These are phyloP conservation scores for Xenopus borealis DNA, from an alignment of 2,113 vertebrate species.

Conservation along the genomic window DNA sequence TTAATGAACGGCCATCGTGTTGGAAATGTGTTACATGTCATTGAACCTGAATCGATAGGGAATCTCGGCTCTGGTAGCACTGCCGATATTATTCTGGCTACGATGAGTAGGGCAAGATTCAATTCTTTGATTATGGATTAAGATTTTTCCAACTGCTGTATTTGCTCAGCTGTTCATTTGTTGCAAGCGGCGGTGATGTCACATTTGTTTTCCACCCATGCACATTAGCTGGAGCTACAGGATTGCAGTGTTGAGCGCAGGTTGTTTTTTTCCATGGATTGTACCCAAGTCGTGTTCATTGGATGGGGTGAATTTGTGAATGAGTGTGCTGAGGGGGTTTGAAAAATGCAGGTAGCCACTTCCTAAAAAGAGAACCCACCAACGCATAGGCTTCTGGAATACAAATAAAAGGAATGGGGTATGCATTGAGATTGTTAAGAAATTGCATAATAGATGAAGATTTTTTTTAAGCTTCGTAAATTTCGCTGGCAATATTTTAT, in stretches of 20 bases:
- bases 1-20: no score
- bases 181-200: slow-evolving; percentile 21
- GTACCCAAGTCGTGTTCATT: slow-evolving; percentile 30
- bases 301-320: slow-evolving; percentile 38
- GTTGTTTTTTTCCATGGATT: slow-evolving; percentile 17
- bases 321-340: not conserved
- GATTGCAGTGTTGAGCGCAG: slow-evolving; percentile 1
- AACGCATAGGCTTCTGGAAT: slow-evolving; percentile 18
- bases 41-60: no score
- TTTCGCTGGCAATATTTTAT: not conserved
- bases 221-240: slow-evolving; percentile 4
- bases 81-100: not conserved
- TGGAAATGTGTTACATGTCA: no score
- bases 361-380: slow-evolving; percentile 2
- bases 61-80: no score
- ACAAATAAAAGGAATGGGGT: not conserved
- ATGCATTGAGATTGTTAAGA: not conserved
- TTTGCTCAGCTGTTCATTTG: slow-evolving; percentile 20
- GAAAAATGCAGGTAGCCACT: slow-evolving; percentile 8
- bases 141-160: slow-evolving; percentile 20
- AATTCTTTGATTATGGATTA: slow-evolving; percentile 4
- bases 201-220: not conserved
- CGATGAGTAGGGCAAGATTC: not conserved
- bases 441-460: not conserved
- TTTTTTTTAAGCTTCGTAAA: not conserved